phyloP scores from a whole-genome alignment of 1,140 invertebrate species.

The Arctopsyche grandis region DNA sequence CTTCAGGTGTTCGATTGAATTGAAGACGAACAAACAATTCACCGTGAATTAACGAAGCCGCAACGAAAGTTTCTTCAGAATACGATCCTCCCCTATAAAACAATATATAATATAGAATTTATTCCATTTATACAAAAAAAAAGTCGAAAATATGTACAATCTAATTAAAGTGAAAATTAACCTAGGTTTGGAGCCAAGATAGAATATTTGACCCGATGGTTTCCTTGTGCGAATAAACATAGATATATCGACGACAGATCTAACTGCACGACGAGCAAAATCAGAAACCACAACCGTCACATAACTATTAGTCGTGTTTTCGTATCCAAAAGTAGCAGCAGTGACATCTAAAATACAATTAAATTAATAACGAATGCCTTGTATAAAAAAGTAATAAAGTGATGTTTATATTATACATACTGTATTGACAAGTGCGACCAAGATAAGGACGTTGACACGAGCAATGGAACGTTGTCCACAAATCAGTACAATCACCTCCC shows the following conservation, averaged over 20 bases:
- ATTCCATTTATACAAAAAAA: constrained; percentile 14
- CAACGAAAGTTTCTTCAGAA: constrained; percentile 76
- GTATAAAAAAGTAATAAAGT: constrained; percentile 3
- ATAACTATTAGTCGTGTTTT: constrained; percentile 77
- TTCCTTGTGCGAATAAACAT: constrained; percentile 92
- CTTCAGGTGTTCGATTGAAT: constrained; percentile 81
- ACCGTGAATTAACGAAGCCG: constrained; percentile 79
- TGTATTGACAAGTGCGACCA: constrained; percentile 87
- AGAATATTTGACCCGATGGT: constrained; percentile 85
- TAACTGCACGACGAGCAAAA: constrained; percentile 74
- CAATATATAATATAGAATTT: background rate
- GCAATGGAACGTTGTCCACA: constrained; percentile 89
- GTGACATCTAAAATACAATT: constrained; percentile 73
- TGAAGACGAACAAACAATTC: constrained; percentile 82
- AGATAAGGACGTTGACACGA: constrained; percentile 87
- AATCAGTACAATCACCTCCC: constrained; percentile 86
- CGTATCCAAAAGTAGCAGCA: constrained; percentile 90
- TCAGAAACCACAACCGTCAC: constrained; percentile 79
- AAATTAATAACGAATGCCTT: background rate
- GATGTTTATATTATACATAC: constrained; percentile 65
- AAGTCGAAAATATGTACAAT: background rate
- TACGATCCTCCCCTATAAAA: constrained; percentile 40
- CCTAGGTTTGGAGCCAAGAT: constrained; percentile 79
- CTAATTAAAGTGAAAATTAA: constrained; percentile 38
- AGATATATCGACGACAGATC: constrained; percentile 86